Conservation (phyloP, 2,113 vertebrate species). For the Indicator indicator region DNA sequence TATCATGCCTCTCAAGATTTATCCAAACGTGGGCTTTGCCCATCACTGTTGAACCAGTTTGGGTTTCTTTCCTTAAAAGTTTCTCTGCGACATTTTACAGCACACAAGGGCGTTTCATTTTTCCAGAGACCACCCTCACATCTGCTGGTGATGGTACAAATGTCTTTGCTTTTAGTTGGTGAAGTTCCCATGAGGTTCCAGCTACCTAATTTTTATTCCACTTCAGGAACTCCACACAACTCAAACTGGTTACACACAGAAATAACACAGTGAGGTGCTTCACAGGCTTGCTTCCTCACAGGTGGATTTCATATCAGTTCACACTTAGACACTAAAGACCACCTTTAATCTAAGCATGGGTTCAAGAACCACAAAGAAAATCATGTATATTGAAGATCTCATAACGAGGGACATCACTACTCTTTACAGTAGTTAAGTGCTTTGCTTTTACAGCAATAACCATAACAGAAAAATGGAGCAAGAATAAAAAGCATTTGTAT, state of each 20-base stretch:
- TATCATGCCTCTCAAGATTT: neutral
- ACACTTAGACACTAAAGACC: neutral
- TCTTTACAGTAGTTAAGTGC: neutral
- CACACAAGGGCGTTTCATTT: neutral
- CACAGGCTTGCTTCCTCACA: neutral
- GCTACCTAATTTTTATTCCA: neutral
- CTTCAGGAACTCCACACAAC: neutral
- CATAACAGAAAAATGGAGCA: neutral
- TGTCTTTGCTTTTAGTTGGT: fast-evolving
- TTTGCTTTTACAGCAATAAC: neutral
- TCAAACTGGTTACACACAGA: neutral
- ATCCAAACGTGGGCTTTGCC: neutral
- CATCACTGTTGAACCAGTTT: neutral
- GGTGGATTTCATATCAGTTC: neutral
- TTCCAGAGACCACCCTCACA: neutral
- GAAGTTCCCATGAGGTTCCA: neutral
- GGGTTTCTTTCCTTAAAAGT: neutral
- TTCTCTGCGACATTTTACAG: neutral
- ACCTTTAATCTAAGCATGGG: neutral
- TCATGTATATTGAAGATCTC: neutral
- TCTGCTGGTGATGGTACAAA: neutral
- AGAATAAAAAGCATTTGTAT: neutral
- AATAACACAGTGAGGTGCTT: neutral
- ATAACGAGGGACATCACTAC: neutral
- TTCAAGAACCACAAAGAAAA: neutral